Evolutionary conservation across 2,113 vertebrate genomes (phyloP), one percentile per base, ranked within the genome.

Genomic region (Tupaia tana): DNA sequence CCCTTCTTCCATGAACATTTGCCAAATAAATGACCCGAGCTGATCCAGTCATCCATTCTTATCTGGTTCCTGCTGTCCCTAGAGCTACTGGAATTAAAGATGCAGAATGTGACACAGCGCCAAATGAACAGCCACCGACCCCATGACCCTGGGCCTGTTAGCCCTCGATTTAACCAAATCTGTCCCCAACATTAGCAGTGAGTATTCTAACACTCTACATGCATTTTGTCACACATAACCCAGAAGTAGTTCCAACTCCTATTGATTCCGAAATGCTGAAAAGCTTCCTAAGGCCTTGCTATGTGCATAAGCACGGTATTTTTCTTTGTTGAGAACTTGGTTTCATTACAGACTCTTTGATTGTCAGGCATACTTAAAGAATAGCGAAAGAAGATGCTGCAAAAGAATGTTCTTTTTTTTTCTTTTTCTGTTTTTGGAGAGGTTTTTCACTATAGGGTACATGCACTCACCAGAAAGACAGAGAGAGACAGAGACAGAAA

Each of bases 301-400:
- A 29, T 0, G 7, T 19, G 14, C 0, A 15, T 52, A 20, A 80
- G 25, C 31, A 84, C 61, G 54, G 16, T 13, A 9, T 9, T 70
- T 61, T 20, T 90, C 18, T 70, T 56, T 69, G 54, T 31, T 19
- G 14, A 93, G 18, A 66, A 22, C 9, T 82, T n/a, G 31, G 12
- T 63, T 89, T 88, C 74, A 27, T 94, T 29, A 64, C 24, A 63
- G 25, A 59, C 20, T 43, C 43, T 94, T 61, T 90, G 43, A 29
- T 67, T 85, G 43, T 3, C 83, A 13, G 34, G 69, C 24, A 22
- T 24, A 0, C 29, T 73, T 95, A 64, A 74, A 25, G 13, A 64
- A 6, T 79, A 43, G 29, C 6, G 1, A 92, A 56, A 91, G 52
- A 25, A 67, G 91, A 89, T 3, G 4, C 8, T 78, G 7, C 4